These are phyloP conservation scores for Catotricha subobsoleta DNA, from an alignment of 2,888 invertebrate genomes.

Conservation along the genomic window DNA sequence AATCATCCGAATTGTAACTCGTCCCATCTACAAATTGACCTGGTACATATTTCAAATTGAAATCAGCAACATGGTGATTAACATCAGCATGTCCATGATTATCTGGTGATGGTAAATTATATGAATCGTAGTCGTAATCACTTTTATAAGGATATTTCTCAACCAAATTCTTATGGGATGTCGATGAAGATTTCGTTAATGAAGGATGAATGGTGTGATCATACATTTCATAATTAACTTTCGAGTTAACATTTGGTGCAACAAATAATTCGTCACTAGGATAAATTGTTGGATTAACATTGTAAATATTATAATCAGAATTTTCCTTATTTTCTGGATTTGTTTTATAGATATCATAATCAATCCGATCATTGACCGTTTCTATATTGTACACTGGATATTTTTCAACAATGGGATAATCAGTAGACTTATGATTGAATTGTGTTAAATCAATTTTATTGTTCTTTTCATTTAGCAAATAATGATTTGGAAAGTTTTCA, in stretches of 20 bases:
- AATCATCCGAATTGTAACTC: background rate
- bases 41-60: slow-evolving; percentile 2
- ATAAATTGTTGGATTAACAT: background rate
- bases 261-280: background rate
- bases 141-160: background rate
- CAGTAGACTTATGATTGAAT: background rate
- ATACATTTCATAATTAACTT: background rate
- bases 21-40: background rate
- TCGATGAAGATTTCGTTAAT: background rate
- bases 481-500: background rate
- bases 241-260: background rate
- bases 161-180: background rate
- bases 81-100: background rate
- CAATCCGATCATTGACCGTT: background rate
- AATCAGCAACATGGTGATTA: background rate
- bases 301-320: background rate
- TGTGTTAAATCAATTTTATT: background rate
- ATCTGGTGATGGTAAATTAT: background rate
- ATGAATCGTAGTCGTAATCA: slow-evolving; percentile 3
- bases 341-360: slow-evolving; percentile 1
- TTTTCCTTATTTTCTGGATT: background rate
- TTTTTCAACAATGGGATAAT: background rate
- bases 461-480: background rate
- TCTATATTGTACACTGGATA: background rate
- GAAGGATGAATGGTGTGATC: background rate